These are phyloP conservation scores for Heterocephalus glaber DNA, from an alignment of 2,113 vertebrate genomes.

Conservation along the genomic window DNA sequence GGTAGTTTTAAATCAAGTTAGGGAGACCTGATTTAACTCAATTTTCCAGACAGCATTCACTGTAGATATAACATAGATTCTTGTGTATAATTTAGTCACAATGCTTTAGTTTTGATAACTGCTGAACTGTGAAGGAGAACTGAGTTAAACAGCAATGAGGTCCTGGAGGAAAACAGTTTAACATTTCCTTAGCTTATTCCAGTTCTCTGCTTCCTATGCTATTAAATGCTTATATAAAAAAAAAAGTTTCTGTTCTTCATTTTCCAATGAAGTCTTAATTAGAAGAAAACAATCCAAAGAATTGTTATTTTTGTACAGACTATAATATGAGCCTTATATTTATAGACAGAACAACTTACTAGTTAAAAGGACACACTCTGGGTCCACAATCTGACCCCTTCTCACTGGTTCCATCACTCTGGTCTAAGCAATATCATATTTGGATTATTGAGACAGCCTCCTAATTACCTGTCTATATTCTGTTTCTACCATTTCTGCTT, in stretches of 20 bases:
- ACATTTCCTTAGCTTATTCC: conserved; percentile 7
- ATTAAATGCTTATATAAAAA: not conserved
- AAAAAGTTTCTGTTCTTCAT: not conserved
- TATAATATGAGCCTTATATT: not conserved
- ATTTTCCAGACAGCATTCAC: not conserved
- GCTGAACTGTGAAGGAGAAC: not conserved
- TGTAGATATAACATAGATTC: not conserved
- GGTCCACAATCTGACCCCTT: not conserved
- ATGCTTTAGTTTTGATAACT: not conserved
- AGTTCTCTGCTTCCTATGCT: conserved; percentile 18
- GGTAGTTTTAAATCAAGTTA: not conserved
- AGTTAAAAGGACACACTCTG: not conserved
- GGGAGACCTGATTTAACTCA: not conserved
- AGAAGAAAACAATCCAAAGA: conserved; percentile 2
- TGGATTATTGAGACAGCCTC: not conserved
- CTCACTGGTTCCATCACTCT: not conserved
- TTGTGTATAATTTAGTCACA: not conserved
- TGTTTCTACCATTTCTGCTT: not conserved
- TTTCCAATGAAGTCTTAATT: conserved; percentile 7
- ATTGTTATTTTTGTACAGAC: not conserved
- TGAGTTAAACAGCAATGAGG: conserved; percentile 3
- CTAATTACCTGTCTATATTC: not conserved
- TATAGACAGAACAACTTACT: not conserved
- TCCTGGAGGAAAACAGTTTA: not conserved
- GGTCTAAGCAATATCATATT: not conserved